These are phyloP conservation scores for Polylopha cassiicola DNA, from an alignment of 2,888 invertebrate genomes.

Conservation along the genomic window DNA sequence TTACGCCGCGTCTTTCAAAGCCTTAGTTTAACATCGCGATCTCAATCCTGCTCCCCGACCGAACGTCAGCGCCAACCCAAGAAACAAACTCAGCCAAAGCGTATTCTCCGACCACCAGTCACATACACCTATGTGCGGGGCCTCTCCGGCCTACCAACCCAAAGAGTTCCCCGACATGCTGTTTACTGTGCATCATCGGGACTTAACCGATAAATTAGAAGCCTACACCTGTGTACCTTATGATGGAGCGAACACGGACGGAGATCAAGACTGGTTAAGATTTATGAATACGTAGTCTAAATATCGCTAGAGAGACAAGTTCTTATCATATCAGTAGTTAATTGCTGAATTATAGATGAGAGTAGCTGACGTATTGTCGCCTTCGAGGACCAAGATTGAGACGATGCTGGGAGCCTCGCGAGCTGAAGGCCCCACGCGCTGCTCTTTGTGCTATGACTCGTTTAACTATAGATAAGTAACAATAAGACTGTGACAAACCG, in stretches of 20 bases:
- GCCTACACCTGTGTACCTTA: constrained; percentile 23
- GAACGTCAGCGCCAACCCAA: constrained; percentile 65
- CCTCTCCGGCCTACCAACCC: constrained; percentile 88
- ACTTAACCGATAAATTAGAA: constrained; percentile 55
- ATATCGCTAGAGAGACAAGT: constrained; percentile 48
- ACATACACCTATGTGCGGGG: constrained; percentile 89
- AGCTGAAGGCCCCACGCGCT: constrained; percentile 28
- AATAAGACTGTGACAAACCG: constrained; percentile 51
- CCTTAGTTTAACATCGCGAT: constrained; percentile 79
- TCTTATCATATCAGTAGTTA: constrained; percentile 68
- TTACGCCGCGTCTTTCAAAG: constrained; percentile 85
- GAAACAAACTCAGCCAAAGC: constrained; percentile 82
- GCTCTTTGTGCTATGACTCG: constrained; percentile 51
- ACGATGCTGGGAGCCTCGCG: constrained; percentile 30
- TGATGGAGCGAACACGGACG: constrained; percentile 36
- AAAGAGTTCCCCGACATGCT: constrained; percentile 82
- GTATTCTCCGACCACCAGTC: constrained; percentile 86
- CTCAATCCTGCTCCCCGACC: constrained; percentile 79
- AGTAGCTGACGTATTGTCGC: constrained; percentile 45
- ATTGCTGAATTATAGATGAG: constrained; percentile 39
- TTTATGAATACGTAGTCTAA: constrained; percentile 53
- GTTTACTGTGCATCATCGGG: constrained; percentile 54
- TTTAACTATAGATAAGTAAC: constrained; percentile 41
- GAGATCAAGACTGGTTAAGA: constrained; percentile 68
- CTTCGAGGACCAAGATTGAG: constrained; percentile 57